Evolutionary conservation across 2,113 vertebrate species (phyloP).

Genomic region (Paramisgurnus dabryanus): DNA sequence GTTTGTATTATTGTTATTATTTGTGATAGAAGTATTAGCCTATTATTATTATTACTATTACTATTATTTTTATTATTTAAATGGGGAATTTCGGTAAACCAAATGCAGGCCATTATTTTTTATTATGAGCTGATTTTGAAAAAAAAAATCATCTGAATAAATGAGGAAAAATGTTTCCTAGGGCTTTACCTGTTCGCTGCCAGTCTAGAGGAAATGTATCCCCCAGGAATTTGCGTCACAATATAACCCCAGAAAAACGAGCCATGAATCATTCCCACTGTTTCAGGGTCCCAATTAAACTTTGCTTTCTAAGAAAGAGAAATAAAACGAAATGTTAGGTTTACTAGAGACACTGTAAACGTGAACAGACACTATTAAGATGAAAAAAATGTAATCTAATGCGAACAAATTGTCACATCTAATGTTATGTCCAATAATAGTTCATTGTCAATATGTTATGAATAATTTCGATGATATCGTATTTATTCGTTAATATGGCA

Average conservation of each 20-base stretch:
- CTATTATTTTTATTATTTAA: too few relatives aligned
- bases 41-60: too few relatives aligned
- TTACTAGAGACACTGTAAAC: background rate
- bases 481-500: background rate
- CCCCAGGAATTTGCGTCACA: conserved; percentile 96
- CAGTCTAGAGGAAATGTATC: conserved; percentile 94
- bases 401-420: background rate
- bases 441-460: background rate
- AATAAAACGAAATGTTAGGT: background rate
- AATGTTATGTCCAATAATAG: background rate
- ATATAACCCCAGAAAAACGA: conserved; percentile 99
- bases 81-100: too few relatives aligned
- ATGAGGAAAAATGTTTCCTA: background rate
- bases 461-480: background rate
- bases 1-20: too few relatives aligned
- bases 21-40: too few relatives aligned
- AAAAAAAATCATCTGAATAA: background rate
- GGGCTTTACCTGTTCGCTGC: conserved; percentile 92
- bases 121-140: background rate
- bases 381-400: background rate
- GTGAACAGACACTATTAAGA: background rate
- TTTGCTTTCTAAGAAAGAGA: conserved; percentile 85
- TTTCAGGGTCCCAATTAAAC: conserved; percentile 98
- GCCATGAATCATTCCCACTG: conserved; percentile 95
- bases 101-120: too few relatives aligned